Percentiles rank a stretch among this genome's conserved stretches.
Conservation (phyloP, 1,140 invertebrate species). For the Drosophila sturtevanti region DNA sequence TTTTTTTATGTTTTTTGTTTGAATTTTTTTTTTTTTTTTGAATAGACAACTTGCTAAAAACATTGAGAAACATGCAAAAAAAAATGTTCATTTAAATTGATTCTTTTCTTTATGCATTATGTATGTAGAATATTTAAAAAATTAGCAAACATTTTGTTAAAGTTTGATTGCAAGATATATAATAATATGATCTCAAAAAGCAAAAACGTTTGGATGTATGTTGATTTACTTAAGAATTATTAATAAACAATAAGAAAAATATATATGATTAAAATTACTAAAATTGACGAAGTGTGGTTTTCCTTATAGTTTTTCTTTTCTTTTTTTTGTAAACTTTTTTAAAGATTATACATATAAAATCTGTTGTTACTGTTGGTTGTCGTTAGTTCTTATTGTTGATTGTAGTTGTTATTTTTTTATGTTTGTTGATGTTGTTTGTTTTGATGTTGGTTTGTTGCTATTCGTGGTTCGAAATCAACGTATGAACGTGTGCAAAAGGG, state of each 20-base stretch:
- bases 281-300: constrained; percentile 83
- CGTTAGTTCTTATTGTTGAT: constrained; percentile 35
- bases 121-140: constrained; percentile 34
- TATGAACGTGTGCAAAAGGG: constrained; percentile 60
- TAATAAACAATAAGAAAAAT: constrained; percentile 64
- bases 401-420: constrained; percentile 14
- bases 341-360: constrained; percentile 42
- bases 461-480: constrained; percentile 47
- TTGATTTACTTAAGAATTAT: constrained; percentile 64
- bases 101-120: constrained; percentile 44
- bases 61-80: constrained; percentile 83
- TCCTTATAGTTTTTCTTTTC: constrained; percentile 58
- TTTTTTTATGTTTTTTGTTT: constrained; percentile 44
- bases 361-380: constrained; percentile 56
- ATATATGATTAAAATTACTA: constrained; percentile 77
- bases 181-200: constrained; percentile 44
- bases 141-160: constrained; percentile 35
- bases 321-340: constrained; percentile 53
- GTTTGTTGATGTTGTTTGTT: constrained; percentile 45
- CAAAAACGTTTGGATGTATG: constrained; percentile 37
- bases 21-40: constrained; percentile 36
- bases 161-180: constrained; percentile 19
- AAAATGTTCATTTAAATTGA: constrained; percentile 38
- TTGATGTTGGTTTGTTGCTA: constrained; percentile 24
- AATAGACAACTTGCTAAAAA: constrained; percentile 77